phyloP scores from a whole-genome alignment of 2,888 invertebrate genomes.

The Leptogaster cylindrica region DNA sequence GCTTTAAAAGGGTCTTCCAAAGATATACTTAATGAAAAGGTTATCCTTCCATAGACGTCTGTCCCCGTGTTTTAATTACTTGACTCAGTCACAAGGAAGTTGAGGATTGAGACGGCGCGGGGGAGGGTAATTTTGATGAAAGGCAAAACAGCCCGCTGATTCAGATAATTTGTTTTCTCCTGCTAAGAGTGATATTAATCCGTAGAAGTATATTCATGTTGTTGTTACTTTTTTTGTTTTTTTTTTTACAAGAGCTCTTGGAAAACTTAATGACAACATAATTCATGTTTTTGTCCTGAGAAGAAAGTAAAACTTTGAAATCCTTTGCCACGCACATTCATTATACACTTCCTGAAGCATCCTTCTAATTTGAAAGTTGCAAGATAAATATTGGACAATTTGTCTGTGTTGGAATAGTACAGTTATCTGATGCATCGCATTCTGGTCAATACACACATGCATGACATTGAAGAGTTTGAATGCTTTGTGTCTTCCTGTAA shows the following conservation, averaged over 20 bases:
- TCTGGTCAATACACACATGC: conserved; percentile 6
- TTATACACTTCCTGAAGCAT: not conserved
- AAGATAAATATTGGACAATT: conserved; percentile 10
- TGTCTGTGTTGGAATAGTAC: not conserved
- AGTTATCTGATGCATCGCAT: not conserved
- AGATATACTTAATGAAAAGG: no score
- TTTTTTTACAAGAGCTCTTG: conserved; percentile 6
- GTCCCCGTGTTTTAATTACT: no score
- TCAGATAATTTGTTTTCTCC: no score
- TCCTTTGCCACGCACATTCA: conserved; percentile 18
- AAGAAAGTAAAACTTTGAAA: conserved; percentile 8
- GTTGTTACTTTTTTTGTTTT: no score
- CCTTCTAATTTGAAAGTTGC: conserved; percentile 21
- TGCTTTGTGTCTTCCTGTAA: conserved; percentile 16
- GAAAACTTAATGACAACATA: conserved; percentile 7
- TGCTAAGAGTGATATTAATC: no score
- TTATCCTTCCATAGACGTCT: no score
- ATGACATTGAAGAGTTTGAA: conserved; percentile 29
- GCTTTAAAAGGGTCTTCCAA: no score
- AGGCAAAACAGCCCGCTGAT: no score
- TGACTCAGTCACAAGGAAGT: no score
- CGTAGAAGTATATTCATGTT: no score
- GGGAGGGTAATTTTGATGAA: no score
- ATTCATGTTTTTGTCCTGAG: not conserved
- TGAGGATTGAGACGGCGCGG: no score